These are phyloP conservation scores for Thera britannica DNA, from an alignment of 2,888 invertebrate genomes.

Conservation along the genomic window DNA sequence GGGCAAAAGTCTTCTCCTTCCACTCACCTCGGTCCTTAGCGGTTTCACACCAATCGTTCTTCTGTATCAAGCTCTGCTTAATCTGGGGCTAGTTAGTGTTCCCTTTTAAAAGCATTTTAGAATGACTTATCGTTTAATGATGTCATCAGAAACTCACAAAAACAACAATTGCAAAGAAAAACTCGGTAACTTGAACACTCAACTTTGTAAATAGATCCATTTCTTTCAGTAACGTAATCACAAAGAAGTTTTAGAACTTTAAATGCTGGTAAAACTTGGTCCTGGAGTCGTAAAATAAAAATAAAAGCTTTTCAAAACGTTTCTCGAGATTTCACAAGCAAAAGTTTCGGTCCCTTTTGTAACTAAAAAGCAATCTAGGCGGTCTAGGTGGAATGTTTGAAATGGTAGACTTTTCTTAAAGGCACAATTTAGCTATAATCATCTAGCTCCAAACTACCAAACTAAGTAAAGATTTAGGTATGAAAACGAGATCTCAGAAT, in stretches of 20 bases:
- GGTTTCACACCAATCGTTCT: no score
- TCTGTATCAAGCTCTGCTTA: no score
- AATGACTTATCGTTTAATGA: not conserved
- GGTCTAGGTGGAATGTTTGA: conserved; percentile 28
- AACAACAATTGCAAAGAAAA: conserved; percentile 21
- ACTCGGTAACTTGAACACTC: conserved; percentile 35
- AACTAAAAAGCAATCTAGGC: conserved; percentile 37
- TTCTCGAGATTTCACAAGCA: conserved; percentile 40
- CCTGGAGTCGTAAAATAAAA: conserved; percentile 57
- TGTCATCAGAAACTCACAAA: not conserved
- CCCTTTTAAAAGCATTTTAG: not conserved
- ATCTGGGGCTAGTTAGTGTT: not conserved
- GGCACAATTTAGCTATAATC: conserved; percentile 1
- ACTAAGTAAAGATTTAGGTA: not conserved
- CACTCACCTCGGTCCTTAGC: no score
- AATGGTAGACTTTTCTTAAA: conserved; percentile 18
- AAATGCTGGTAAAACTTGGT: conserved; percentile 53
- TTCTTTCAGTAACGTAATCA: conserved; percentile 60
- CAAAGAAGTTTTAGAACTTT: conserved; percentile 53
- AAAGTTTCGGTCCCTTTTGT: conserved; percentile 35
- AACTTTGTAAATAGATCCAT: conserved; percentile 56
- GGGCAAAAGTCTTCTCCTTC: no score
- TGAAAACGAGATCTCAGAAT: not conserved
- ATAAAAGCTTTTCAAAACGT: conserved; percentile 52
- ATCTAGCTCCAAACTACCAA: no score